These are phyloP conservation scores for Hipparchia sbordonii DNA, from an alignment of 2,888 invertebrate species.

Conservation along the genomic window DNA sequence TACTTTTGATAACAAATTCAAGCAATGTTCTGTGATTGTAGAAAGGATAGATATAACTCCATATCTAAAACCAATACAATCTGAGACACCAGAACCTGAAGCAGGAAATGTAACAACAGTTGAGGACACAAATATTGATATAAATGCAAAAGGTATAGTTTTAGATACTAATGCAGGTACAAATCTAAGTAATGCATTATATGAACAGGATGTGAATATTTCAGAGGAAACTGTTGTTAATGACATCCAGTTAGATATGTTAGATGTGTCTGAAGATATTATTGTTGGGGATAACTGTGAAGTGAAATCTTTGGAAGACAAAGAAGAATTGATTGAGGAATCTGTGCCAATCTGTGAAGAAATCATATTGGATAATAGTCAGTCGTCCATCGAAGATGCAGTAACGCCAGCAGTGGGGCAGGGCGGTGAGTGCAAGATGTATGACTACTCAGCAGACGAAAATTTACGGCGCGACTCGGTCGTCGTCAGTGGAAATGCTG, in stretches of 20 bases:
- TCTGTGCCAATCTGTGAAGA: conserved; percentile 58
- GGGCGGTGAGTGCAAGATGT: conserved; percentile 64
- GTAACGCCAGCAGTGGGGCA: conserved; percentile 41
- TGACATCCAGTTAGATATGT: conserved; percentile 73
- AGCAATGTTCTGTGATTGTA: conserved; percentile 63
- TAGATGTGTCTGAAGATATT: conserved; percentile 77
- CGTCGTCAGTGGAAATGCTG: conserved; percentile 66
- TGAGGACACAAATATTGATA: conserved; percentile 22
- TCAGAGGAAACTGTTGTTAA: conserved; percentile 50
- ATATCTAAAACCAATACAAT: conserved; percentile 43
- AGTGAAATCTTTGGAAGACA: conserved; percentile 56
- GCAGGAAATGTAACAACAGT: conserved; percentile 24
- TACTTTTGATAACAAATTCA: conserved; percentile 47
- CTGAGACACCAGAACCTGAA: neutral
- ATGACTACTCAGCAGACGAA: conserved; percentile 72
- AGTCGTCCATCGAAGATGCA: conserved; percentile 57
- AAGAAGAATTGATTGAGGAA: conserved; percentile 48
- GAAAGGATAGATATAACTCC: conserved; percentile 54
- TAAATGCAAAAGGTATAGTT: conserved; percentile 21
- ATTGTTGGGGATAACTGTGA: conserved; percentile 69
- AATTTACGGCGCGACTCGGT: conserved; percentile 63
- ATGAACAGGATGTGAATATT: conserved; percentile 28
- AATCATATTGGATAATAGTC: conserved; percentile 72
- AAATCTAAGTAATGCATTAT: conserved; percentile 5
- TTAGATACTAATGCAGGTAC: conserved; percentile 27